Conservation (phyloP, 2,113 vertebrate genomes). For the Rostratula benghalensis region DNA sequence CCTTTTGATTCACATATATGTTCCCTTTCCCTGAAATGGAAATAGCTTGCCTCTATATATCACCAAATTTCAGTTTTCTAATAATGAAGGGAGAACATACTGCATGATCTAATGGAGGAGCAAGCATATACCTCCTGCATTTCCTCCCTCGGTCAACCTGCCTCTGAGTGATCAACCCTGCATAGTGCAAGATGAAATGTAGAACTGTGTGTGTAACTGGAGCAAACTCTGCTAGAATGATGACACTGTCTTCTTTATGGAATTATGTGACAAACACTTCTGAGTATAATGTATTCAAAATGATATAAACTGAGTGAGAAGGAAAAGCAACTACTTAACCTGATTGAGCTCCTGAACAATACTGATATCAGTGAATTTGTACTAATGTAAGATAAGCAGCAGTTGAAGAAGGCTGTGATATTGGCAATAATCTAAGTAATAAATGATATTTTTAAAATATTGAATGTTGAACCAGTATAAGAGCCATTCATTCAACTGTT, state of each 20-base stretch:
- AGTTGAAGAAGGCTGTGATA: neutral
- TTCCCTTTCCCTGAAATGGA: neutral
- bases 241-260: neutral
- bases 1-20: neutral
- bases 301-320: neutral
- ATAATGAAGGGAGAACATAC: neutral
- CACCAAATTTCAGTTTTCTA: neutral
- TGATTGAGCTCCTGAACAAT: fast-evolving
- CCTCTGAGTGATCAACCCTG: neutral
- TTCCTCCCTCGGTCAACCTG: neutral
- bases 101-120: neutral
- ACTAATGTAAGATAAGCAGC: neutral
- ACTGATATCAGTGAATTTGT: neutral
- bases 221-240: neutral
- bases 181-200: neutral
- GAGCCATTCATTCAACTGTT: neutral
- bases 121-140: neutral
- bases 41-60: neutral
- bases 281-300: neutral
- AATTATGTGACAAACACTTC: neutral
- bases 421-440: neutral
- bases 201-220: neutral
- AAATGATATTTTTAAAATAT: neutral
- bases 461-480: neutral
- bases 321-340: neutral